These are phyloP conservation scores for Centropristis striata DNA, from an alignment of 2,113 vertebrate genomes.

Conservation along the genomic window DNA sequence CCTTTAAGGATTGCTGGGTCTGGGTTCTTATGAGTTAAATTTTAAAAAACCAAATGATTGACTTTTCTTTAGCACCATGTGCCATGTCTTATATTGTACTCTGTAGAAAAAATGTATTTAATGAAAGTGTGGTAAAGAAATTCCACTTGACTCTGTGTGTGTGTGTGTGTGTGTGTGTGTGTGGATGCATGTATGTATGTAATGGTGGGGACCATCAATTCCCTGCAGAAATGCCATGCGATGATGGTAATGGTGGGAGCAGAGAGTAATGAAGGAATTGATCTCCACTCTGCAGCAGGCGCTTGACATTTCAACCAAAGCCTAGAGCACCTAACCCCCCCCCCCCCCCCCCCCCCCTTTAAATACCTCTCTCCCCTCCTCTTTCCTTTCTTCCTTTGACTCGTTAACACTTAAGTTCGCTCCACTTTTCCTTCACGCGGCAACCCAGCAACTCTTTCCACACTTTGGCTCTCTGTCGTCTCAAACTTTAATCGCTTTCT, in stretches of 20 bases:
- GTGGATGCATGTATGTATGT: slow-evolving; percentile 76
- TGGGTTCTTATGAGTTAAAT: too few relatives aligned
- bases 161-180: slow-evolving; percentile 28
- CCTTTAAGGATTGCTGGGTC: too few relatives aligned
- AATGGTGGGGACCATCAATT: slow-evolving; percentile 89
- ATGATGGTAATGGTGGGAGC: slow-evolving; percentile 93
- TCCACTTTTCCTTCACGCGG: slow-evolving; percentile 75
- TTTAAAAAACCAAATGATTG: too few relatives aligned
- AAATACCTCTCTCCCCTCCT: slow-evolving; percentile 36
- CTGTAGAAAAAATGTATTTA: background rate
- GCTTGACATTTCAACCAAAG: slow-evolving; percentile 97
- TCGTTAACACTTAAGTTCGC: slow-evolving; percentile 77
- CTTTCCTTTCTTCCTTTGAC: slow-evolving; percentile 53
- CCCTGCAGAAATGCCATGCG: slow-evolving; percentile 91
- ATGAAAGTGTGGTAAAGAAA: background rate
- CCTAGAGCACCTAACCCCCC: slow-evolving; percentile 89
- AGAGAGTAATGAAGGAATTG: slow-evolving; percentile 98
- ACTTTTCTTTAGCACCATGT: background rate
- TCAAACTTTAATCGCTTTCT: slow-evolving; percentile 81
- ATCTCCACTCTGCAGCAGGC: slow-evolving; percentile 92
- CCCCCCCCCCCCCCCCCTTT: background rate
- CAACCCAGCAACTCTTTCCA: slow-evolving; percentile 82
- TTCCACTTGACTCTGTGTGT: background rate
- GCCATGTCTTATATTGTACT: background rate
- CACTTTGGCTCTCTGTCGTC: slow-evolving; percentile 86